Evolutionary conservation across 92 coral and sea anemone species (phyloP), one percentile per base, ranked within the genome.

Genomic region (Micromussa lordhowensis): DNA sequence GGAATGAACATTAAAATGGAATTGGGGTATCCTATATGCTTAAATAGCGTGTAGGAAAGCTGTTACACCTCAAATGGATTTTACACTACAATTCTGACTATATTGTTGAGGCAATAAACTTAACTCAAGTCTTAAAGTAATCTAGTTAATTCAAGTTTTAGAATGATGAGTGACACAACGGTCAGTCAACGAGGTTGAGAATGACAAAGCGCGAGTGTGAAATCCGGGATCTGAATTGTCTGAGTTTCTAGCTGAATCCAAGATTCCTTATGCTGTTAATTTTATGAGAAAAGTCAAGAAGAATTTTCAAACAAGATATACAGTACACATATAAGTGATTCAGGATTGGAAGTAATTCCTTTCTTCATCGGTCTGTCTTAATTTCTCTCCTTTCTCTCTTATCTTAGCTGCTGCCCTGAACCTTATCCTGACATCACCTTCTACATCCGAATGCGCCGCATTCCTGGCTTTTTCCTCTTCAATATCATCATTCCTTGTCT

Each of bases 361-460:
- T 77, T 77, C 68, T 30, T 68, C 34, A 31, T 21, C 13, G 32
- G 48, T 49, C 0, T 71, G 0, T 28, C 29, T 55, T 58, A 2
- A 28, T 26, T 24, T 31, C 53, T 53, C 40, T 48, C 1, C 78
- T 86, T 48, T 81, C 40, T 28, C 35, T 55, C 44, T 79, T 3
- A 15, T 85, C 83, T 51, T 63, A 95, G 98, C 86, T 95, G 98
- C 81, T 95, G 98, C 40, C 98, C 98, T 22, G 98, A 95, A 84
- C 96, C 98, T 4, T 95, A 95, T 72, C 98, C 98, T 48, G 96
- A 94, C 57, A 79, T 95, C 78, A 92, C 98, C 12, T 95, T 91
- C 88, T 94, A 92, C 86, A 83, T 97, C 80, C 98, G 90, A n/a
- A 93, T 97, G 6, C 97, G 96, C 34, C 97, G 99, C n/a, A 92